These are phyloP conservation scores for Asbolus verrucosus DNA, from an alignment of 1,140 invertebrate species.

Conservation along the genomic window DNA sequence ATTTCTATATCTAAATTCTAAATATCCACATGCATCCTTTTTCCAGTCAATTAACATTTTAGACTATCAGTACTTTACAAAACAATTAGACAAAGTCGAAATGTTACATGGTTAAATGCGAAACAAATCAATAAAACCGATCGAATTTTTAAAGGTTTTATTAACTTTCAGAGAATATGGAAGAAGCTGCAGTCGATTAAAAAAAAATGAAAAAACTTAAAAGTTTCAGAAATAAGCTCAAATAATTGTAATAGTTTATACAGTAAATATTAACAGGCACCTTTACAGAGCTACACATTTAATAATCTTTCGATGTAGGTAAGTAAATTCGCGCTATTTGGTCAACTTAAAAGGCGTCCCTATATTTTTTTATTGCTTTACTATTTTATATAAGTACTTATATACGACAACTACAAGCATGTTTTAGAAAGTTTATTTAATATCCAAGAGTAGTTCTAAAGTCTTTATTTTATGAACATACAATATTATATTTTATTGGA, in stretches of 20 bases:
- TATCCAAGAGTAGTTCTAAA: slow-evolving; percentile 19
- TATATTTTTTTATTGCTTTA: slow-evolving; percentile 28
- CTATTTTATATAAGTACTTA: slow-evolving; percentile 31
- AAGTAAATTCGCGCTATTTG: slow-evolving; percentile 37
- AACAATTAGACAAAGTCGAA: slow-evolving; percentile 39
- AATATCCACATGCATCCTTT: slow-evolving; percentile 26
- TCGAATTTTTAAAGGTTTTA: not conserved
- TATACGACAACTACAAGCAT: slow-evolving; percentile 34
- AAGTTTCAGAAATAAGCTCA: slow-evolving; percentile 21
- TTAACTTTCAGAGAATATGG: slow-evolving; percentile 8
- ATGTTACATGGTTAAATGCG: not conserved
- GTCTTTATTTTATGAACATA: slow-evolving; percentile 22
- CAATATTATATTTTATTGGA: slow-evolving; percentile 43
- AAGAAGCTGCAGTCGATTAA: slow-evolving; percentile 31
- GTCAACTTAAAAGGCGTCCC: slow-evolving; percentile 19
- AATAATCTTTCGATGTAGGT: slow-evolving; percentile 36
- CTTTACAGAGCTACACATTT: slow-evolving; percentile 29
- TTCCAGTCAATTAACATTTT: slow-evolving; percentile 44
- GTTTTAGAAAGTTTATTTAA: slow-evolving; percentile 36
- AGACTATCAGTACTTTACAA: slow-evolving; percentile 54
- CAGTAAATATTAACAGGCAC: slow-evolving; percentile 31
- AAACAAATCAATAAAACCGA: slow-evolving; percentile 10
- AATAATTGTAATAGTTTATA: slow-evolving; percentile 6
- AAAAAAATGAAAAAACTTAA: too few relatives aligned
- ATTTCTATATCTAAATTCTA: not conserved